Conservation (phyloP, 2,113 vertebrate species). For the Typhlomys cinereus region DNA sequence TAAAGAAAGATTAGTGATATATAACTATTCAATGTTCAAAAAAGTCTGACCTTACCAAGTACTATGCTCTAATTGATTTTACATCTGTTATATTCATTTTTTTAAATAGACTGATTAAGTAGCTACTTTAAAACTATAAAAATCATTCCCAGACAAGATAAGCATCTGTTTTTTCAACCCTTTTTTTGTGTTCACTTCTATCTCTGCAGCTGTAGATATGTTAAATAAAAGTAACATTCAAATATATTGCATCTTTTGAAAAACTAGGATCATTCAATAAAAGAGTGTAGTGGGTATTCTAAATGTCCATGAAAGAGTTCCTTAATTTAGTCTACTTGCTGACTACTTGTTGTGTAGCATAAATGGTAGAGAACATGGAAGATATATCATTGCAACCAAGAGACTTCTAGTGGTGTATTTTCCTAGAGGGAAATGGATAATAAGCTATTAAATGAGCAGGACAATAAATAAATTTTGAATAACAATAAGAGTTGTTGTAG, state of each 20-base stretch:
- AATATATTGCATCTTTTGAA: neutral
- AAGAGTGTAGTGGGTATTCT: neutral
- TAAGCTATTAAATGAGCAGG: neutral
- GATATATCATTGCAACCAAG: neutral
- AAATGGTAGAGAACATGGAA: neutral
- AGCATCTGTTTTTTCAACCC: neutral
- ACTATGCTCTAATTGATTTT: neutral
- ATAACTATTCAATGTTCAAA: neutral
- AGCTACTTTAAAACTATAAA: neutral
- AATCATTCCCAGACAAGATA: neutral
- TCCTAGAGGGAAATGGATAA: neutral
- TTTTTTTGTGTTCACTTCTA: constrained; percentile 9
- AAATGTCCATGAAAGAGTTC: neutral
- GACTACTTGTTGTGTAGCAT: neutral
- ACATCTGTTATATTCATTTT: neutral
- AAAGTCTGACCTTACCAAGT: neutral
- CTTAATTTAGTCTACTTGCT: neutral
- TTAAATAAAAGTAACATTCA: neutral
- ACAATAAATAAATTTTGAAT: neutral
- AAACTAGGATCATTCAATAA: constrained; percentile 15
- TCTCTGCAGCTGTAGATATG: neutral
- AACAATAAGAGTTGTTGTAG: no score
- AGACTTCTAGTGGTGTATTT: neutral
- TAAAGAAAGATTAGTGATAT: neutral
- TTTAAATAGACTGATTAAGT: neutral